These are phyloP conservation scores for Gnatocerus cornutus DNA, from an alignment of 2,888 invertebrate species.

Conservation along the genomic window DNA sequence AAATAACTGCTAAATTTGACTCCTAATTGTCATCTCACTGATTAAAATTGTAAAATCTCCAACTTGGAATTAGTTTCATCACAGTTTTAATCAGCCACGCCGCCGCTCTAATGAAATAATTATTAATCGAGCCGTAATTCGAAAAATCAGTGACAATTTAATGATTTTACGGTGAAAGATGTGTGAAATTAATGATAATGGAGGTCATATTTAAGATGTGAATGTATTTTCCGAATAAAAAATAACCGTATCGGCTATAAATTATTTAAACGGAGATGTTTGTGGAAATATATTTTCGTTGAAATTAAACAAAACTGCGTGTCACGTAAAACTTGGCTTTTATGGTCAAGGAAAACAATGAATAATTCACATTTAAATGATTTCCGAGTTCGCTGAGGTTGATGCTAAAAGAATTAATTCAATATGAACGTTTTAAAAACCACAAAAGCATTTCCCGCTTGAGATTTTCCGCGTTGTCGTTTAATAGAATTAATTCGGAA, in stretches of 20 bases:
- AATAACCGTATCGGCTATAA: too few species aligned
- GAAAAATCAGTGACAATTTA: slow-evolving; percentile 28
- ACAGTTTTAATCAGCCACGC: too few species aligned
- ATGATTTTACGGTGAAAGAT: slow-evolving; percentile 26
- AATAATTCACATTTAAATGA: slow-evolving; percentile 50
- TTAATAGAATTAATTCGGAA: slow-evolving; percentile 48
- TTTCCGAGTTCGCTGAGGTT: slow-evolving; percentile 43
- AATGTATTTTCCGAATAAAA: too few species aligned
- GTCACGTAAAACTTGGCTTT: slow-evolving; percentile 22
- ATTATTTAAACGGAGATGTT: too few species aligned
- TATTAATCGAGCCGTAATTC: slow-evolving; percentile 28
- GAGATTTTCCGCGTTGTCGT: slow-evolving; percentile 40
- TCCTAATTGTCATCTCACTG: too few species aligned
- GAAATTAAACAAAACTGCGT: slow-evolving; percentile 17
- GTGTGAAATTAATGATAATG: slow-evolving; percentile 20
- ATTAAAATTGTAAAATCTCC: slow-evolving; percentile 28
- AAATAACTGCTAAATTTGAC: too few species aligned
- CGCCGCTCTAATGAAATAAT: slow-evolving; percentile 36
- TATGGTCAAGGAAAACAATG: slow-evolving; percentile 36
- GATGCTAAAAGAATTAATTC: slow-evolving; percentile 44
- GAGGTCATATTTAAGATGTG: neutral
- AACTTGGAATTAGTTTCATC: slow-evolving; percentile 22
- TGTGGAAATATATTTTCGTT: neutral
- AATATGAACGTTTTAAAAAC: slow-evolving; percentile 46
- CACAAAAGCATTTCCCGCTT: slow-evolving; percentile 50